Evolutionary conservation across 2,797 vertebrate species (phyloP), one percentile per base, ranked within the genome.

Genomic region (Tympanoctomys barrerae): DNA sequence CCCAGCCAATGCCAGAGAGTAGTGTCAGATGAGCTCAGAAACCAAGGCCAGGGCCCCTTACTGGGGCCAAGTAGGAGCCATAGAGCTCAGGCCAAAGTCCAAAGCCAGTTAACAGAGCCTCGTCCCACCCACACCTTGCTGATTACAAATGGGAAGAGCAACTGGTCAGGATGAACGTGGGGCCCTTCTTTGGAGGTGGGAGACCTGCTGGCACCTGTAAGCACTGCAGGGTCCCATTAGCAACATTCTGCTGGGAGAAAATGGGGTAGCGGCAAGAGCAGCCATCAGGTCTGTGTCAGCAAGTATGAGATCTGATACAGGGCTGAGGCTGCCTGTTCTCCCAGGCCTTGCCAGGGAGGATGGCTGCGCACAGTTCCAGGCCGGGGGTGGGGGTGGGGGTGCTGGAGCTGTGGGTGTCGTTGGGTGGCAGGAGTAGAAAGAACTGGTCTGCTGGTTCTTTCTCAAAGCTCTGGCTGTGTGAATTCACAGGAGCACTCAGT

Each of bases 201-300:
- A 64, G 77, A 11, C 13, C 52, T 62, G 26, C 7, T 83, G 92
- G 90, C 52, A 28, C 28, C 54, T 70, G 52, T 46, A 31, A 52
- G 87, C 0, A 42, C 79, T 77, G n/a, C 3, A 0, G 77, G 10
- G 39, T 66, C 77, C 91, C 46, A 42, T 33, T 0, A 46, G 71
- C 49, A 46, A 36, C 70, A 75, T 18, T 79, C 64, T 42, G 81
- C 81, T 33, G 57, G 73, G 70, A 89, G 78, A 18, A 70, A 39
- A 85, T 0, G 64, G 95, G 92, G 90, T 21, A 39, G 96, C 0
- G 0, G 89, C 14, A 61, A 86, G 87, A 91, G 87, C 71, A 96
- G 94, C 94, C 89, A 57, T 82, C 85, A 61, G 36, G 95, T 80
- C 96, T 97, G 97, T 97, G 97, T 96, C 97, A 97, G 97, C 97